Conservation (phyloP, 2,113 vertebrate species). For the Acanthisitta chloris region DNA sequence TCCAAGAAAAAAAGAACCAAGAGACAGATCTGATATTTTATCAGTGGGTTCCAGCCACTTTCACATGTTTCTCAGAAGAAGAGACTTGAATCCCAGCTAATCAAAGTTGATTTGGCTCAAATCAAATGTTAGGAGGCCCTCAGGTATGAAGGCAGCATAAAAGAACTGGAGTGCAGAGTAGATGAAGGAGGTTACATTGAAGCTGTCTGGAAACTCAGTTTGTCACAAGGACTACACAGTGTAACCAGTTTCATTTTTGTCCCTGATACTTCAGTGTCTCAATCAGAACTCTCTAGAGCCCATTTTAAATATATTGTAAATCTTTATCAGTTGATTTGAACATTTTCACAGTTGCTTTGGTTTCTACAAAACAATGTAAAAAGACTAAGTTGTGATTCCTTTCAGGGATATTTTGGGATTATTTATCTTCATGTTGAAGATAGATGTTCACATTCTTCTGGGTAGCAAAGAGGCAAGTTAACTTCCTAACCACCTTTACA, state of each 20-base stretch:
- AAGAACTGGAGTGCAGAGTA: background rate
- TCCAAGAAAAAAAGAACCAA: background rate
- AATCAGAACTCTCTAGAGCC: background rate
- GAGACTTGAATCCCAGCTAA: background rate
- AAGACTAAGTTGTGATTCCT: background rate
- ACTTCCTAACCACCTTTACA: background rate
- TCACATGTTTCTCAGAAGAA: background rate
- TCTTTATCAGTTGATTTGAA: background rate
- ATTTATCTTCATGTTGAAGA: background rate
- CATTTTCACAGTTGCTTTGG: background rate
- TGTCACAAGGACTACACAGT: background rate
- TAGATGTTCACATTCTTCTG: background rate
- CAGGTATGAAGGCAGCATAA: background rate
- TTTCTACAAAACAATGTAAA: background rate
- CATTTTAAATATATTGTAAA: background rate
- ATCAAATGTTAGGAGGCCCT: background rate
- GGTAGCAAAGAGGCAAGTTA: background rate
- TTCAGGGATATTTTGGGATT: background rate
- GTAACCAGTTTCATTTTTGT: background rate
- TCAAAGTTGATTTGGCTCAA: background rate
- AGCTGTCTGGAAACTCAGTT: background rate
- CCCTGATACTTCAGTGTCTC: background rate
- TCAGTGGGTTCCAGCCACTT: background rate
- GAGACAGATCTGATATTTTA: background rate
- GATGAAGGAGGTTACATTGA: background rate